Evolutionary conservation across 2,113 vertebrate species (phyloP).

Genomic region (Rhinolophus sinicus): DNA sequence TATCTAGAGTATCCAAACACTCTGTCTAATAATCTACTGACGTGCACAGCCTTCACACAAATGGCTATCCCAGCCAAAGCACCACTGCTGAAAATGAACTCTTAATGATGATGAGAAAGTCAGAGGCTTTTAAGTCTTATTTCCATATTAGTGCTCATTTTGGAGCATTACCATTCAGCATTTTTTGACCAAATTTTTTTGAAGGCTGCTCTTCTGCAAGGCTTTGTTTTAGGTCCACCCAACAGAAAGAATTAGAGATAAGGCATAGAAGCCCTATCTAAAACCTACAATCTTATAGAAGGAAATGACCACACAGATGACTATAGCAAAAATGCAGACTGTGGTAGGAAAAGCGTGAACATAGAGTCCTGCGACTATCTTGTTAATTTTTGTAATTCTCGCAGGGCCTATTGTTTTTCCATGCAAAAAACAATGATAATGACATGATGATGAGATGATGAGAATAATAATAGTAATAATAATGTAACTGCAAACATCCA

Average conservation of each 20-base stretch:
- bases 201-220: neutral
- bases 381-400: constrained; percentile 41
- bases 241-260: constrained; percentile 18
- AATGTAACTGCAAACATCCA: neutral
- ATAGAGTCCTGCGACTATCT: neutral
- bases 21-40: neutral
- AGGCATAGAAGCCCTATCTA: neutral
- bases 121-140: neutral
- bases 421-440: neutral
- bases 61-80: neutral
- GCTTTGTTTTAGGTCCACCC: constrained; percentile 10
- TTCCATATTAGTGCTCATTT: neutral
- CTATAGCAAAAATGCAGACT: neutral
- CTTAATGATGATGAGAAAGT: neutral
- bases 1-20: neutral
- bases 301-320: neutral
- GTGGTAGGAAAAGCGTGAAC: neutral
- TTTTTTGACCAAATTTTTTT: constrained; percentile 14
- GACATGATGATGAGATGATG: neutral
- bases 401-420: constrained; percentile 39
- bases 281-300: neutral
- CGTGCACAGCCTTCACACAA: neutral
- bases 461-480: neutral
- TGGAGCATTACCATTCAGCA: neutral
- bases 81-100: neutral